Conservation (phyloP, 2,113 vertebrate genomes). For the Paradoxurus hermaphroditus region DNA sequence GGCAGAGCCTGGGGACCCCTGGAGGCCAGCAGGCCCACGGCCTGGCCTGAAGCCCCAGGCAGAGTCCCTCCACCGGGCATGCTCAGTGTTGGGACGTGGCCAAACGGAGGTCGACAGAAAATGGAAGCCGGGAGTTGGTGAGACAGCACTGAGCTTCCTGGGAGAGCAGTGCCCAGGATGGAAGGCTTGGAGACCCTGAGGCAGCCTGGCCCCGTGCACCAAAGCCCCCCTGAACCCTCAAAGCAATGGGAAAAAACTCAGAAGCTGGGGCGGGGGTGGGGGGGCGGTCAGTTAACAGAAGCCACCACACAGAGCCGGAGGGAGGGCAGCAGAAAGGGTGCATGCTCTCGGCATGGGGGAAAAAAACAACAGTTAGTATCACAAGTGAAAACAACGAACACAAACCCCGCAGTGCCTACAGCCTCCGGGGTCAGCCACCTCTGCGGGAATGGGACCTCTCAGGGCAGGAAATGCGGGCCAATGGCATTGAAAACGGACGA, state of each 20-base stretch:
- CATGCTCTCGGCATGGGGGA: constrained; percentile 18
- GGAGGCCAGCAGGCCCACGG: background rate
- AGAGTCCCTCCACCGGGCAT: constrained; percentile 60
- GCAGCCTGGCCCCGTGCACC: background rate
- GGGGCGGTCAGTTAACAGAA: background rate
- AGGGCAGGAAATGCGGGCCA: background rate
- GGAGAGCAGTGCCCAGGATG: background rate
- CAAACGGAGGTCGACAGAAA: constrained; percentile 9
- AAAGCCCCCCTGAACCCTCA: background rate
- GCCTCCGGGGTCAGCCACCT: background rate
- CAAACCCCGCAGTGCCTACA: background rate
- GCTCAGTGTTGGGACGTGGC: constrained; percentile 64
- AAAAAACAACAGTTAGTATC: constrained; percentile 60
- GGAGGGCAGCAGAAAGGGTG: background rate
- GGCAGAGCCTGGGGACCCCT: background rate
- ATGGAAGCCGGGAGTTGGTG: background rate
- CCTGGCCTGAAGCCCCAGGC: background rate
- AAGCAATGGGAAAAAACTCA: background rate
- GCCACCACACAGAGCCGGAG: background rate
- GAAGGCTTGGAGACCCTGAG: background rate
- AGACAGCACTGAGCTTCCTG: background rate
- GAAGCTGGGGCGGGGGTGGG: background rate
- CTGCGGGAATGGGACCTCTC: background rate
- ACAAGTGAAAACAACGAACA: background rate
- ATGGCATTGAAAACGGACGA: background rate